A percentile compares a stretch with the other conserved stretches of the same genome.
Conservation (phyloP, 2,888 invertebrate genomes). For the Colletes collaris region DNA sequence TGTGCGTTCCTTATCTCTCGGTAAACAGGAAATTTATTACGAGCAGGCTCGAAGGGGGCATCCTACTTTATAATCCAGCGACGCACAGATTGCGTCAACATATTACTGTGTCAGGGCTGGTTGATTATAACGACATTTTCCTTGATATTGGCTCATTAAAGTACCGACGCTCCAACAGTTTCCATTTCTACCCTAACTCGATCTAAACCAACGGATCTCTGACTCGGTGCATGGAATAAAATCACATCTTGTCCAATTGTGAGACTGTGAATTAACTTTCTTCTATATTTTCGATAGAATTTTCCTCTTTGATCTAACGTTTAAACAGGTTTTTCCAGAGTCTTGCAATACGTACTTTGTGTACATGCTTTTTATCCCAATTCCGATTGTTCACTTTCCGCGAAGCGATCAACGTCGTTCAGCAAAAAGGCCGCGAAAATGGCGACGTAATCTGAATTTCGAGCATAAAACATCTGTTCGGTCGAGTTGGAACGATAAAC, state of each 20-base stretch:
- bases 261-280: neutral
- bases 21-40: slow-evolving; percentile 51
- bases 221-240: neutral
- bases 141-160: slow-evolving; percentile 54
- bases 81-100: slow-evolving; percentile 21
- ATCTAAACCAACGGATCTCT: slow-evolving; percentile 16
- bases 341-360: no score
- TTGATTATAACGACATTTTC: slow-evolving; percentile 31
- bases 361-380: no score
- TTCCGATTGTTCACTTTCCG: no score
- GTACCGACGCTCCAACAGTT: slow-evolving; percentile 43
- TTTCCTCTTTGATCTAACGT: no score
- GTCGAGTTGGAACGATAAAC: slow-evolving; percentile 19
- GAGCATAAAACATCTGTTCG: slow-evolving; percentile 39
- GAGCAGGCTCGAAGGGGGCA: slow-evolving; percentile 18
- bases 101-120: slow-evolving; percentile 26
- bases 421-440: neutral
- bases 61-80: slow-evolving; percentile 28
- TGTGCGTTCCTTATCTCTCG: slow-evolving; percentile 42
- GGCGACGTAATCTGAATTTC: neutral
- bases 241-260: slow-evolving; percentile 13
- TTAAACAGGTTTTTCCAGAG: no score
- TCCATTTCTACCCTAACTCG: slow-evolving; percentile 30
- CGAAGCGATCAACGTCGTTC: neutral
- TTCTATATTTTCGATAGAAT: neutral